Evolutionary conservation across 2,797 vertebrate species (phyloP).

Genomic region (Pangasius macronema): DNA sequence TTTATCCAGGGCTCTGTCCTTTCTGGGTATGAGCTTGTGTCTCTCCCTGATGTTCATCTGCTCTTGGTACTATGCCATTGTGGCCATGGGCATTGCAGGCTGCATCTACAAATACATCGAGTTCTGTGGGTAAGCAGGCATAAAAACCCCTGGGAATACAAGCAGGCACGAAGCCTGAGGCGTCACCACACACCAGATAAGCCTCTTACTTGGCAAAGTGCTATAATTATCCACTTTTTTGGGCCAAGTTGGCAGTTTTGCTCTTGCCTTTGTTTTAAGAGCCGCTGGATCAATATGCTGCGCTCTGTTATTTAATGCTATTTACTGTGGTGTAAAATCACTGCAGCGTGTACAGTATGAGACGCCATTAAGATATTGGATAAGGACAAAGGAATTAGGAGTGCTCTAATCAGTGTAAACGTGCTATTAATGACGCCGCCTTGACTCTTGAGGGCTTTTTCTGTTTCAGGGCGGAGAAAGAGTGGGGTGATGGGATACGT

Average conservation of each 20-base stretch:
- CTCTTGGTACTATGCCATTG: slow-evolving; percentile 96
- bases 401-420: slow-evolving; percentile 8
- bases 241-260: slow-evolving; percentile 25
- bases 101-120: slow-evolving; percentile 99
- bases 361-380: neutral
- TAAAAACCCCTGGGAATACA: slow-evolving; percentile 8
- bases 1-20: slow-evolving; percentile 87
- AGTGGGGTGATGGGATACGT: slow-evolving; percentile 97
- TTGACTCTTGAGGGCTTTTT: slow-evolving; percentile 17
- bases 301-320: slow-evolving; percentile 17
- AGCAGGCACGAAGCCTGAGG: slow-evolving; percentile 18
- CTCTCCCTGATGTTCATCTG: slow-evolving; percentile 98
- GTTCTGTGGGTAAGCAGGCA: slow-evolving; percentile 88
- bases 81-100: slow-evolving; percentile 95
- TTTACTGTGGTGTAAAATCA: slow-evolving; percentile 25
- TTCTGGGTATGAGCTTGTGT: slow-evolving; percentile 95
- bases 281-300: slow-evolving; percentile 31
- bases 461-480: slow-evolving; percentile 89
- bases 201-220: slow-evolving; percentile 36
- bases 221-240: slow-evolving; percentile 32
- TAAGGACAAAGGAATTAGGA: neutral
- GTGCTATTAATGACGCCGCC: slow-evolving; percentile 3
- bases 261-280: slow-evolving; percentile 27
- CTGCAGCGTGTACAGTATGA: too few relatives aligned
- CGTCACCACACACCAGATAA: slow-evolving; percentile 35